Base-by-base conservation (phyloP, 2,888 invertebrate species). In the Platynereis dumerilii region DNA sequence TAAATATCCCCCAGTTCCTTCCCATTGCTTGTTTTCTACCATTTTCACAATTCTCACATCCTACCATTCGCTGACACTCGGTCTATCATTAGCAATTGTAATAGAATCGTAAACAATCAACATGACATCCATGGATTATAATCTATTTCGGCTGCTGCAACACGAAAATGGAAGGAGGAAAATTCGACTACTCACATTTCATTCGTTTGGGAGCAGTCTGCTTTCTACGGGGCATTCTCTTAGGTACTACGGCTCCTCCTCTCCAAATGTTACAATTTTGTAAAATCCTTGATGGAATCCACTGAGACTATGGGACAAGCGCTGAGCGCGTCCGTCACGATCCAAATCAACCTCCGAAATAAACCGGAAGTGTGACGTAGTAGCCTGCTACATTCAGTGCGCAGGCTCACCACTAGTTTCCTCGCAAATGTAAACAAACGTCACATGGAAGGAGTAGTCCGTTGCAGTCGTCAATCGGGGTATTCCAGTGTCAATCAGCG, bases 151-250 rank as follows among this genome's bases (percentile, higher is more conserved):
- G 20, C 52, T 24, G 20, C 7, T 42, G 12, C 52, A 52, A 22
- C 3, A 52, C 2, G 15, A 26, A 34, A 34, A 12, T 7, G 34
- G 12, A 34, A 34, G 12, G 12, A 34, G 5, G 12, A 34, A 34
- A 34, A 34, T 34, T 5, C 5, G 7, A 34, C 7, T 72, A 78
- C 79, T 77, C 76, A 79, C 79, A 75, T 74, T 78, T 74, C 62
- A 78, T 73, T 67, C 80, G 74, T 67, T 78, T 78, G 39, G 80
- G 94, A 92, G 74, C 92, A 89, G 77, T 88, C 87, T 80, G 80
- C 71, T 80, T 80, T 68, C 79, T 74, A 74, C 79, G 78, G 73
- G 78, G 75, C 79, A 80, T 79, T 72, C 60, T 59, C 59, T 44
- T 62, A 56, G 45, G 48, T 48, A 48, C 5, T 12, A n/a, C n/a